Percentiles rank a stretch among this genome's conserved stretches.
These are phyloP conservation scores for Puffinus mauretanicus DNA, from an alignment of 2,113 vertebrate genomes.

Conservation along the genomic window DNA sequence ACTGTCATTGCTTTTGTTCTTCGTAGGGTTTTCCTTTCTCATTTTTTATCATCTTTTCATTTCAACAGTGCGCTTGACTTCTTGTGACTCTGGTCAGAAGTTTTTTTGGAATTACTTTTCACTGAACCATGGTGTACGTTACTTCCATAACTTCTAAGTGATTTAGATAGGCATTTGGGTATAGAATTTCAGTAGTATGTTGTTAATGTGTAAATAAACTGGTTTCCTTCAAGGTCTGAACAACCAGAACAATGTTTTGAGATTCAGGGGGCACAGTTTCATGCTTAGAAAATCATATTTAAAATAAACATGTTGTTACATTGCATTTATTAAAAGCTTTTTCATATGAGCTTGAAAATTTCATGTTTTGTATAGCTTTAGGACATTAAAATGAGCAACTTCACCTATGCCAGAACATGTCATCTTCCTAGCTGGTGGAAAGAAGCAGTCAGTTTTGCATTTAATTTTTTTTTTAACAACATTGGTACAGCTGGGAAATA, in stretches of 20 bases:
- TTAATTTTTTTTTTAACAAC: background rate
- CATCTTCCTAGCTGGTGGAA: background rate
- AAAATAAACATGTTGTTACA: background rate
- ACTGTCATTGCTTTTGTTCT: background rate
- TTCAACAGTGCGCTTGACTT: background rate
- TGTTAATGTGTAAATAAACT: background rate
- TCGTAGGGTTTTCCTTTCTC: background rate
- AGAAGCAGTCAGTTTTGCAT: background rate
- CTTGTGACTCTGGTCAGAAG: background rate
- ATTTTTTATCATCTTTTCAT: background rate
- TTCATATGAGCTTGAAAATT: background rate
- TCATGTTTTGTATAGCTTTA: background rate
- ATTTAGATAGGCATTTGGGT: background rate
- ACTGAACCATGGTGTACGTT: background rate
- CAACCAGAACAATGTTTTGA: background rate
- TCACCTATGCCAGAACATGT: background rate
- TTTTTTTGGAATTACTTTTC: background rate
- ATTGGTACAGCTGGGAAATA: background rate
- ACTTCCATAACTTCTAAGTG: background rate
- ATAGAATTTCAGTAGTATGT: background rate
- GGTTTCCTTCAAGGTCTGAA: background rate
- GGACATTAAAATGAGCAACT: background rate
- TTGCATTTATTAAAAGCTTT: background rate
- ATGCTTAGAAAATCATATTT: background rate
- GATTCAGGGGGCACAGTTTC: background rate